These are phyloP conservation scores for Anabacerthia variegaticeps DNA, from an alignment of 2,797 vertebrate genomes.

Conservation along the genomic window DNA sequence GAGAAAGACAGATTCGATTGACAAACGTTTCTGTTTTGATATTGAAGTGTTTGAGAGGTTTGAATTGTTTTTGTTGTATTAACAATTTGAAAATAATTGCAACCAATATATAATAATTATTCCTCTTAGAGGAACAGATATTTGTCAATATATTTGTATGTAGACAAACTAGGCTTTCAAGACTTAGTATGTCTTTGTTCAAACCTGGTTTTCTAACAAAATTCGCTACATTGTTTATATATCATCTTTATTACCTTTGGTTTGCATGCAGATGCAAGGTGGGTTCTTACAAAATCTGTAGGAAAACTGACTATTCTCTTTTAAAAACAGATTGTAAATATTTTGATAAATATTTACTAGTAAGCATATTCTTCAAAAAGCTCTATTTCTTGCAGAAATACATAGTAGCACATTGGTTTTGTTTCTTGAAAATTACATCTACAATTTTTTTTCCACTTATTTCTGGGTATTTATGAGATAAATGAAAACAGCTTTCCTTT, in stretches of 20 bases:
- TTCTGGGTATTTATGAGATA: neutral
- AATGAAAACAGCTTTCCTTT: neutral
- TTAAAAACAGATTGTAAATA: neutral
- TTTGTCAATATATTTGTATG: neutral
- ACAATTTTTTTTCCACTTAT: neutral
- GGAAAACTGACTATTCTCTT: neutral
- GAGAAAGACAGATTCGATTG: conserved; percentile 96
- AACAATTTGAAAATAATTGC: neutral
- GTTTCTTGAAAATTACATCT: neutral
- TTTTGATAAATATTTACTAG: neutral
- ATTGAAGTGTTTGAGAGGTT: conserved; percentile 97
- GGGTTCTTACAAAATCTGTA: neutral
- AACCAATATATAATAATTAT: neutral
- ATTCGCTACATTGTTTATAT: neutral
- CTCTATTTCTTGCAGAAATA: neutral
- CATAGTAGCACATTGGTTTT: neutral
- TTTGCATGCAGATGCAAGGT: neutral
- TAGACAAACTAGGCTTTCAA: neutral
- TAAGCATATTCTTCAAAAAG: neutral
- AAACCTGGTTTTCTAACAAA: neutral
- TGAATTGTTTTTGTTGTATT: conserved; percentile 43
- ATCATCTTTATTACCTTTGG: neutral
- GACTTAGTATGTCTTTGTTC: neutral
- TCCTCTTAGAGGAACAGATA: neutral
- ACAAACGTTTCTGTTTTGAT: conserved; percentile 98